Conservation (phyloP, 2,113 vertebrate genomes). For the Myodes glareolus region DNA sequence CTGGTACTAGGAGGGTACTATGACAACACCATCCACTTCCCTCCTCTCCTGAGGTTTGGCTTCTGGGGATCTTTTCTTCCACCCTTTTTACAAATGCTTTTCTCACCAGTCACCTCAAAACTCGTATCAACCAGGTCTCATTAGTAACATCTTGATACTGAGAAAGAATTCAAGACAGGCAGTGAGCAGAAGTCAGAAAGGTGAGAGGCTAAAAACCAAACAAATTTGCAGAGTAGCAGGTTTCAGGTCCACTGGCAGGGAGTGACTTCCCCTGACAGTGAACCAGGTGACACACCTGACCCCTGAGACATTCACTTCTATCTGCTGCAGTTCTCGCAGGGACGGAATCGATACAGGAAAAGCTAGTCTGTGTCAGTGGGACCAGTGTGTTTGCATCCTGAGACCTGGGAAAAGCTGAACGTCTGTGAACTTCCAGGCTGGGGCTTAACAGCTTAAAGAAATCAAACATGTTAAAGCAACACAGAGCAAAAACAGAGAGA, state of each 20-base stretch:
- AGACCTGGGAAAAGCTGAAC: slow-evolving; percentile 68
- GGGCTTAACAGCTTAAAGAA: slow-evolving; percentile 65
- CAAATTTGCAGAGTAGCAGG: slow-evolving; percentile 75
- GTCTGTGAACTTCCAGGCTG: slow-evolving; percentile 74
- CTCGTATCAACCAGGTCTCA: slow-evolving; percentile 59
- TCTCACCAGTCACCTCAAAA: slow-evolving; percentile 63
- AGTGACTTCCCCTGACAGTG: slow-evolving; percentile 83
- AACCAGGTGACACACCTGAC: slow-evolving; percentile 84
- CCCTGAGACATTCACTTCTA: slow-evolving; percentile 83
- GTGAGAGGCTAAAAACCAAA: slow-evolving; percentile 79
- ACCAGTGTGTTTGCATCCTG: slow-evolving; percentile 71
- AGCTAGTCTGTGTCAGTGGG: slow-evolving; percentile 78
- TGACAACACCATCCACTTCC: background rate
- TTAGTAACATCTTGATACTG: slow-evolving; percentile 66
- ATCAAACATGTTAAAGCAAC: slow-evolving; percentile 50
- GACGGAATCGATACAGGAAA: slow-evolving; percentile 71
- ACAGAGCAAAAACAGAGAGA: background rate
- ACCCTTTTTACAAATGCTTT: slow-evolving; percentile 15
- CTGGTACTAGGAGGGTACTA: rapidly evolving
- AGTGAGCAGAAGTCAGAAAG: slow-evolving; percentile 80
- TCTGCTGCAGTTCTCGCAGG: slow-evolving; percentile 80
- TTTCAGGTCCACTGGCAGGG: slow-evolving; percentile 82
- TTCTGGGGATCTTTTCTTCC: slow-evolving; percentile 21
- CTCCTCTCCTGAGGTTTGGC: background rate
- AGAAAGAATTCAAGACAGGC: slow-evolving; percentile 68